These are phyloP conservation scores for Scaptomyza hsui DNA, from an alignment of 1,140 invertebrate species.

Conservation along the genomic window DNA sequence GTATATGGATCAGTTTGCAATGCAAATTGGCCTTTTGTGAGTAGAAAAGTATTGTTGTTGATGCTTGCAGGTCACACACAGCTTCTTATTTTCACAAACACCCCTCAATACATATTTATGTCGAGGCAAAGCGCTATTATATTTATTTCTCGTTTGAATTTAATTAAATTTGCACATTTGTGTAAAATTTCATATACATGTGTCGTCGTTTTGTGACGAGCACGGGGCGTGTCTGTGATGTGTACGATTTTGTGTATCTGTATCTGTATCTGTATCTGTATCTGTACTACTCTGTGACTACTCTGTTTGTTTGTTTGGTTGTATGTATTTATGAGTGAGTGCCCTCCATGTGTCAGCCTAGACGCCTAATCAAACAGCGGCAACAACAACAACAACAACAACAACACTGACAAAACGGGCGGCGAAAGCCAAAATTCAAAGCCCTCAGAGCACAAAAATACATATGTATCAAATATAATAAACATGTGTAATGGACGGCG, in stretches of 20 bases:
- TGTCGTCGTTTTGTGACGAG: slow-evolving; percentile 32
- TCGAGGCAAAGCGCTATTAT: slow-evolving; percentile 64
- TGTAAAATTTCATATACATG: slow-evolving; percentile 76
- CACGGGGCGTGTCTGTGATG: slow-evolving; percentile 42
- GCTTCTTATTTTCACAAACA: slow-evolving; percentile 35
- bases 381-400: slow-evolving; percentile 38
- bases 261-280: slow-evolving; percentile 19
- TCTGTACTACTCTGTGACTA: slow-evolving; percentile 33
- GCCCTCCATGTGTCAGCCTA: slow-evolving; percentile 73
- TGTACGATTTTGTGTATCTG: slow-evolving; percentile 13
- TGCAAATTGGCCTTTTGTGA: slow-evolving; percentile 17
- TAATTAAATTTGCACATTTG: slow-evolving; percentile 82
- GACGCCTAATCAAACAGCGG: slow-evolving; percentile 75
- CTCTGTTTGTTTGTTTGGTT: slow-evolving; percentile 28
- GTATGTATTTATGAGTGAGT: slow-evolving; percentile 26
- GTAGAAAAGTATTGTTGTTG: slow-evolving; percentile 16
- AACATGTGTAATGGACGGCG: slow-evolving; percentile 58
- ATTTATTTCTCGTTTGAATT: slow-evolving; percentile 81
- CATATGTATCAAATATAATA: slow-evolving; percentile 41
- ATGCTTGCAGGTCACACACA: slow-evolving; percentile 43
- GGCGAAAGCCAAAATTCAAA: slow-evolving; percentile 65
- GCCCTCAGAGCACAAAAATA: slow-evolving; percentile 35
- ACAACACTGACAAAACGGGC: slow-evolving; percentile 17
- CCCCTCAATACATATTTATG: slow-evolving; percentile 37
- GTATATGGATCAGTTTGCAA: slow-evolving; percentile 19